Base-by-base conservation (phyloP, 2,113 vertebrate genomes). In the Beaufortia kweichowensis region DNA sequence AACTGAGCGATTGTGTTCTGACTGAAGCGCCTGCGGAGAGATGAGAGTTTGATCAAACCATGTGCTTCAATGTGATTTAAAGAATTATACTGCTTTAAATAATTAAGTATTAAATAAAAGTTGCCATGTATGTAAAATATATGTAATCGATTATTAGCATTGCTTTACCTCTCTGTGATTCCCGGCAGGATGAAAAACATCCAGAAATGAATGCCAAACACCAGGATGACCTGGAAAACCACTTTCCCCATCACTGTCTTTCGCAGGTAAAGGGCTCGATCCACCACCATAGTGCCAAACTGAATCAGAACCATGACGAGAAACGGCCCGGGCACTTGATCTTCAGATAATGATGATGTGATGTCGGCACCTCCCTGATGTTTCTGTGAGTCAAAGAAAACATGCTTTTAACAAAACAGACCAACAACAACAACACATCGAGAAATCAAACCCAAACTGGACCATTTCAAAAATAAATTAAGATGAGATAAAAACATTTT, bases 171-270 rank as follows among this genome's bases (percentile, higher is more conserved):
- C 28, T 96, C 93, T 28, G 97, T 98, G 82, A 98, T 91, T 77
- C 87, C 85, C 19, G 97, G 97, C 65, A 99, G 90, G 87, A 99
- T 98, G 83, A 98, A 98, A 89, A 99, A 99, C 97, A 99, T 99
- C 97, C 97, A 98, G 89, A 98, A 98, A 86, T 99, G 97, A 86
- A 99, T 99, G 39, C 97, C 96, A 0, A 99, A 98, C 75, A 99
- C 95, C 23, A 98, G 93, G 86, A 98, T 92, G 85, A 98, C 96
- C 86, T 98, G 96, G 84, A 99, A 98, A 79, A 98, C 92, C 75
- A 97, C 95, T 76, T 99, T 99, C 17, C 97, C 97, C 92, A 96
- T 82, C 8, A 99, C 96, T 0, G 97, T 97, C 87, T 99, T 99
- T 74, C 94, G 91, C 84, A 99, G 95, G 86, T 98, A 99, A 73